Conservation (phyloP, 2,888 invertebrate genomes). For the Therioaphis trifolii region DNA sequence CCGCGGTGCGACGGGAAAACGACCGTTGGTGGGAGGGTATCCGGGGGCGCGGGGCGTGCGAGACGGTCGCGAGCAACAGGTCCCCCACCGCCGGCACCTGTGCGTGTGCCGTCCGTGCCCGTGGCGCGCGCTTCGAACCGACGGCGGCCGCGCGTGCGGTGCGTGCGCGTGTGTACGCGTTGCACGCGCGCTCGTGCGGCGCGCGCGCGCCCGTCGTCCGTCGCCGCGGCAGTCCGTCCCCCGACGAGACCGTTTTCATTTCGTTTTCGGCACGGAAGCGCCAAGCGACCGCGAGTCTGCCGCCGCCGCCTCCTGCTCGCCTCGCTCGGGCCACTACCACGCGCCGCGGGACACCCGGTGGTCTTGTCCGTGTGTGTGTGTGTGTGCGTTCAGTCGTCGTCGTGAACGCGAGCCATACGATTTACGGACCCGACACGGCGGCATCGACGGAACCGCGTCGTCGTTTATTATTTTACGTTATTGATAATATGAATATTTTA, state of each 20-base stretch:
- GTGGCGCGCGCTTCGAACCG: slow-evolving; percentile 33
- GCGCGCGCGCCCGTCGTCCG: slow-evolving; percentile 25
- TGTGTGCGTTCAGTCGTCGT: neutral
- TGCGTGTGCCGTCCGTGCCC: slow-evolving; percentile 40
- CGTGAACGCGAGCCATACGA: too few relatives aligned
- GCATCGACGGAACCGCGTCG: neutral
- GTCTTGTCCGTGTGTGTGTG: neutral
- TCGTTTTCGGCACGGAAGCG: slow-evolving; percentile 56
- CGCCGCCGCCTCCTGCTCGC: neutral
- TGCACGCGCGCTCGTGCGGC: neutral
- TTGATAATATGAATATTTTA: too few relatives aligned
- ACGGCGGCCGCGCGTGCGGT: neutral
- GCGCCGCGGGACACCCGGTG: slow-evolving; percentile 47
- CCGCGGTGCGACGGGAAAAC: too few relatives aligned
- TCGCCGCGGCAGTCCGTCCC: neutral
- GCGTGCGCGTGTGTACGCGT: neutral
- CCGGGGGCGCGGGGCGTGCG: slow-evolving; percentile 18
- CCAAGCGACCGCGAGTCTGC: slow-evolving; percentile 11
- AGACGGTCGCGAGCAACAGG: slow-evolving; percentile 50
- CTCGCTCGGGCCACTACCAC: slow-evolving; percentile 24
- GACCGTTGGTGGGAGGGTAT: neutral
- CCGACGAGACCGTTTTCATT: slow-evolving; percentile 34
- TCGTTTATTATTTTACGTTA: neutral
- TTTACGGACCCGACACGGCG: neutral
- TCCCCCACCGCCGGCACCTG: slow-evolving; percentile 46